Conservation (phyloP, 35 echinoderm and acorn worm genomes). For the Apostichopus parvimensis region DNA sequence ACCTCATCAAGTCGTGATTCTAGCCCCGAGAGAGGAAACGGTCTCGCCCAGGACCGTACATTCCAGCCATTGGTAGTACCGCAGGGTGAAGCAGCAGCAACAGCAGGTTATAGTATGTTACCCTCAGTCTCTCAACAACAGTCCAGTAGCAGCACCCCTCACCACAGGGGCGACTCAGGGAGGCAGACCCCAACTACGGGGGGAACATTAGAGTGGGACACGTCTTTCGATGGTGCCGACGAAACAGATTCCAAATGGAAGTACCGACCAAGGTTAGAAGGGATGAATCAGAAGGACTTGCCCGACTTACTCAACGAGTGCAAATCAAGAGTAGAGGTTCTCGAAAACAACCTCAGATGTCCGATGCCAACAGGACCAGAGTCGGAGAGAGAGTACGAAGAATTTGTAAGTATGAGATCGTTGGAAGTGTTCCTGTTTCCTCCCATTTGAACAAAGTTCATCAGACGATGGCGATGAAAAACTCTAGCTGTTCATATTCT, state of each 20-base stretch:
- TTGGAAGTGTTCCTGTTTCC: background rate
- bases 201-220: slow-evolving; percentile 89
- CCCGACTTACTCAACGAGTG: slow-evolving; percentile 76
- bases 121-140: slow-evolving; percentile 7
- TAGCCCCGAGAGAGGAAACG: background rate
- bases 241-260: slow-evolving; percentile 64
- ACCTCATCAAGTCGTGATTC: slow-evolving; percentile 1
- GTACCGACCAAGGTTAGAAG: slow-evolving; percentile 56
- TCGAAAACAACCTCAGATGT: slow-evolving; percentile 64
- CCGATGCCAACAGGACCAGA: slow-evolving; percentile 82
- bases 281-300: slow-evolving; percentile 59
- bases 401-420: slow-evolving; percentile 78
- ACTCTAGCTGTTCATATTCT: no score
- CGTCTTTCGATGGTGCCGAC: slow-evolving; percentile 21
- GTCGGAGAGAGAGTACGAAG: slow-evolving; percentile 72
- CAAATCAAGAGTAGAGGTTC: slow-evolving; percentile 72
- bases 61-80: slow-evolving; percentile 44
- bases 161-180: slow-evolving; percentile 24
- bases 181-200: slow-evolving; percentile 75
- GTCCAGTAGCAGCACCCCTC: slow-evolving; percentile 28
- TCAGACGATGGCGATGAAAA: no score
- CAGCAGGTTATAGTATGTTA: no score
- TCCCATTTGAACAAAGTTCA: no score
- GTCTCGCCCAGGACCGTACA: slow-evolving; percentile 38
- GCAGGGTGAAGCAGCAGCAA: background rate